Base-by-base conservation (phyloP, 2,888 invertebrate species). In the Chouioia cunea region DNA sequence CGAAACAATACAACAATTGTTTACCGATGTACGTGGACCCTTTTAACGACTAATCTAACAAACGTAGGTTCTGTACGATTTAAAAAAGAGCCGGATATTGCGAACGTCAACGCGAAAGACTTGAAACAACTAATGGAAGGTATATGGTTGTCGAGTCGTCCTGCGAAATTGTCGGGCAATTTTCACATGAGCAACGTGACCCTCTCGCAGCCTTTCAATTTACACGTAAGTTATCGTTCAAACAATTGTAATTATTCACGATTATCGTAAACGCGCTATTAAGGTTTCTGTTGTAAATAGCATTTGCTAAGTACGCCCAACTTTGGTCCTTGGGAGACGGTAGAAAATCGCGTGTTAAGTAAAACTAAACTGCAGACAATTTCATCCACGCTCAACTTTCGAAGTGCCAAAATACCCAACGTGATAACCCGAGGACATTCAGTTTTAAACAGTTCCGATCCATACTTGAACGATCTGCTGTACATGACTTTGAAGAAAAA, bases 401-500 rank as follows among this genome's bases (percentile, higher is more conserved):
- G 64, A 23, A 65, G 59, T 2, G 62, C 79, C 6, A 46, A 63
- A 50, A 71, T 69, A 15, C 66, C 76, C 8, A 75, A 71, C 44
- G 69, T 83, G 4, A 43, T 73, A 12, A 78, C 77, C 10, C 65
- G 71, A 12, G 57, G 67, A 14, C 59, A 53, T 60, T 76, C 79
- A 12, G 73, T 4, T n/a, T 63, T 73, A 18, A 43, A 18, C n/a
- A 63, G 56, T 6, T 62, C 54, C 4, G 63, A 48, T 81, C 18
- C 70, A 65, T 20, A 76, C 77, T 77, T 90, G 60, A 79, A 83
- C 8, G 82, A 86, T 75, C 76, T 90, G 52, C 81, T 84, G 18
- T 77, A 86, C 16, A 87, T 87, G 77, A 89, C 89, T 73, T 85
- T 91, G 57, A 89, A 89, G 77, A 87, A 87, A 77, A 83, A 87